These are phyloP conservation scores for Tribolium madens DNA, from an alignment of 1,140 invertebrate species.

Conservation along the genomic window DNA sequence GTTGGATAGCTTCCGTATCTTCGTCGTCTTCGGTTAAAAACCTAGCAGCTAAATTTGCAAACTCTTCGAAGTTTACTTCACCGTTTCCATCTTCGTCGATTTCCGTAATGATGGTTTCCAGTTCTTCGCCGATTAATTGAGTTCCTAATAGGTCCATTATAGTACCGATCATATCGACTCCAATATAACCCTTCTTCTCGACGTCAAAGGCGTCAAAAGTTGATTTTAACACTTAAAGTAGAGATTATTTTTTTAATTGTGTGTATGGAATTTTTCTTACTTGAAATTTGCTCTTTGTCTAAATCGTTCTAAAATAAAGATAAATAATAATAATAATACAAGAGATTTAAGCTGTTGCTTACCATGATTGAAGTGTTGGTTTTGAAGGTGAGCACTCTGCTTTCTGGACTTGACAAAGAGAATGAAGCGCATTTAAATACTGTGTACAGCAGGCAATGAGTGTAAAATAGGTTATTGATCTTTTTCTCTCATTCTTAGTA, in stretches of 20 bases:
- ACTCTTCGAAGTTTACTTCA: constrained; percentile 71
- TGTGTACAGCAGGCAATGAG: not conserved
- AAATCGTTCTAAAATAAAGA: constrained; percentile 70
- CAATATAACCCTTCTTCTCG: constrained; percentile 80
- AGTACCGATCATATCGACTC: constrained; percentile 78
- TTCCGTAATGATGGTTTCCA: constrained; percentile 68
- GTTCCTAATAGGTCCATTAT: constrained; percentile 85
- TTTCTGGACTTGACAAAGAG: constrained; percentile 10
- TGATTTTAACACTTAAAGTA: constrained; percentile 75
- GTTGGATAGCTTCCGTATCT: constrained; percentile 78
- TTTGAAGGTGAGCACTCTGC: not conserved
- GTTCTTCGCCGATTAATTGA: constrained; percentile 74
- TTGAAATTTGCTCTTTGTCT: constrained; percentile 74
- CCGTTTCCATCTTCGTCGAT: constrained; percentile 65
- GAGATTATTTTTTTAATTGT: not conserved
- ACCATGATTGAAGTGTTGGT: not conserved
- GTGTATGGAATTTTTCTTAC: constrained; percentile 69
- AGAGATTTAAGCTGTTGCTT: not conserved
- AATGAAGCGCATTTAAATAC: not conserved
- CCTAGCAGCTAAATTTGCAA: constrained; percentile 68
- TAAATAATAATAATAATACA: constrained; percentile 41
- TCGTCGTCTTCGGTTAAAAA: constrained; percentile 71
- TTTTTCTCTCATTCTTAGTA: not conserved
- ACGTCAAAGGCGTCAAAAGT: constrained; percentile 86
- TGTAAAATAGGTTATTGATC: constrained; percentile 3